phyloP scores from a whole-genome alignment of 2,888 invertebrate genomes.

The Nomada ferruginata region DNA sequence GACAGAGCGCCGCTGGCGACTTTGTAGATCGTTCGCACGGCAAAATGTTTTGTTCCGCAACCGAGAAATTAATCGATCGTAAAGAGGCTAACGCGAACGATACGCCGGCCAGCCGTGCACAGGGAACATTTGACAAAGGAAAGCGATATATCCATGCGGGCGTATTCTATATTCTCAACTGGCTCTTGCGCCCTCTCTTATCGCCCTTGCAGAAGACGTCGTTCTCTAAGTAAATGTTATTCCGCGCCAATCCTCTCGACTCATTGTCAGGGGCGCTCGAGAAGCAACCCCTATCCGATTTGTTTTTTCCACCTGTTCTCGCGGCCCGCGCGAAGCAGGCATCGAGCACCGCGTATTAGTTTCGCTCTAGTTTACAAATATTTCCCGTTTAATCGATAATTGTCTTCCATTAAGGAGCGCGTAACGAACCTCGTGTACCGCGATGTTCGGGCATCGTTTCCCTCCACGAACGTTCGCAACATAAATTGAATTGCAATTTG shows the following conservation, averaged over 20 bases:
- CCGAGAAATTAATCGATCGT: constrained; percentile 69
- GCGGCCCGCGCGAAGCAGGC: not conserved
- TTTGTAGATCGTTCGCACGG: constrained; percentile 62
- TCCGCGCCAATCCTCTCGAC: constrained; percentile 11
- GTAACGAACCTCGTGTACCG: not conserved
- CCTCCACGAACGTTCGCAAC: not conserved
- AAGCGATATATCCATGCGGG: constrained; percentile 62
- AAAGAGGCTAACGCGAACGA: constrained; percentile 67
- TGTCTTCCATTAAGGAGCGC: not conserved
- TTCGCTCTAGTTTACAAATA: not conserved
- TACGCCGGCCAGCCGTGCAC: constrained; percentile 57
- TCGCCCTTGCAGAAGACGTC: constrained; percentile 35
- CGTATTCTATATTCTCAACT: constrained; percentile 53
- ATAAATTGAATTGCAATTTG: not conserved
- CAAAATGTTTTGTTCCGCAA: constrained; percentile 61
- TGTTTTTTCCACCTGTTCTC: not conserved
- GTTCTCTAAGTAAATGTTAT: constrained; percentile 10
- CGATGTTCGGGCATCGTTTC: not conserved
- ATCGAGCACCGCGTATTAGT: no score
- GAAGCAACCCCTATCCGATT: no score
- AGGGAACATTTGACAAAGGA: constrained; percentile 65
- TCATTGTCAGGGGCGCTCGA: not conserved
- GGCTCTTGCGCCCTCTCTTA: constrained; percentile 40
- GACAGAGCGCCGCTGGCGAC: constrained; percentile 54
- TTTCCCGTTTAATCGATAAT: not conserved